Evolutionary conservation across 2,113 vertebrate genomes (phyloP), one percentile per base, ranked within the genome.

Genomic region (Cardinalis cardinalis): DNA sequence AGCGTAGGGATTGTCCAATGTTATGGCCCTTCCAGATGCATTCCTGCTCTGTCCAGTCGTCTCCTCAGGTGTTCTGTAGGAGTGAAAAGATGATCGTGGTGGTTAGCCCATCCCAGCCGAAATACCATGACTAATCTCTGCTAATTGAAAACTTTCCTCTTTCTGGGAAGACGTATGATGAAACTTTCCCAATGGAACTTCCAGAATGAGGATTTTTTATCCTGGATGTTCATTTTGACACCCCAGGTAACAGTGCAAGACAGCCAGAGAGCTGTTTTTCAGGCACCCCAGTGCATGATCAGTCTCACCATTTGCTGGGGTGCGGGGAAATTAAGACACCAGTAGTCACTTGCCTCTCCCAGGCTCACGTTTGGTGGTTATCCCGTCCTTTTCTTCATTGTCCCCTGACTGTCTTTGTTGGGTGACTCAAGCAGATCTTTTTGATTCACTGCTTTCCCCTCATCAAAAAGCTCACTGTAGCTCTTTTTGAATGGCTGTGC

Each of bases 1-100:
- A 69, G 6, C 2, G 1, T 19, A 73, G 26, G 16, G 17, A 25
- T 51, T 88, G 20, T 49, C n/a, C 0, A 2, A 3, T 1, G 0
- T 36, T 71, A 19, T 24, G 3, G 29, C 53, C 48, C 32, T 72
- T 74, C 36, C 68, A 55, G 46, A 10, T 44, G 19, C 11, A 13
- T 44, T 91, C 41, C 40, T 75, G 41, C 58, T 55, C 56, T 88
- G 69, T n/a, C 28, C 25, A 44, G 29, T 60, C 31, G 52, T 64
- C 56, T 74, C 25, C 18, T 28, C 31, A 51, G 59, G 18, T 68
- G 51, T 53, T 84, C 56, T 59, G 52, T 16, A 46, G n/a, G 16
- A 85, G 29, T 21, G 36, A 61, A n/a, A 69, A 48, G n/a, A 43
- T 4, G 20, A 55, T 43, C 2, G 1, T 28, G 7, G 40, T 49